Base-by-base conservation (phyloP, 2,888 invertebrate genomes). In the Drosophila atripex region DNA sequence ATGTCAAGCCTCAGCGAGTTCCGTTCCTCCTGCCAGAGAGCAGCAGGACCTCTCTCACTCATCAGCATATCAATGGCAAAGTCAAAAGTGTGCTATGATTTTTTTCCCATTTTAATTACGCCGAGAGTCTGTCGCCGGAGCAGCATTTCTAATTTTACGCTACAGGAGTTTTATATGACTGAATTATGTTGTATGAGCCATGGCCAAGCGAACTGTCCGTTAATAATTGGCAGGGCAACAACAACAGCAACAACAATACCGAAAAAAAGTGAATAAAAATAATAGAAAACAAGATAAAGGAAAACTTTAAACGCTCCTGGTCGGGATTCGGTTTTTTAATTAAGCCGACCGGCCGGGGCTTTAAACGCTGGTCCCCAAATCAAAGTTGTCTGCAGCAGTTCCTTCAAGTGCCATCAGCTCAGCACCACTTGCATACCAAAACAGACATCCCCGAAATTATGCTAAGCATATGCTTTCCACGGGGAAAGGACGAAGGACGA, bases 161-260 rank as follows among this genome's bases (percentile, higher is more conserved):
- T 87, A 89, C 90, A 90, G 84, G 85, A 89, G 89, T 88, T 90
- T 90, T 88, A 83, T 89, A 89, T 85, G 89, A 88, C 88, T 86
- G 88, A 89, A 89, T 88, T 85, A 86, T 86, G 82, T 78, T 78
- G 64, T 77, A 84, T 87, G 82, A 85, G 68, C 71, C 78, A 75
- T 84, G 76, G 75, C 72, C 77, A 73, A 70, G 71, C 58, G 72
- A 57, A 71, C 65, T 65, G 72, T 65, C 74, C 73, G 69, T 73
- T 73, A 68, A 63, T 73, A 73, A 69, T 69, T 73, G 57, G 23
- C 21, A 45, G 35, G 16, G 1, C 32, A 32, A 32, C 28, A 28
- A 9, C 35, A n/a, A 1, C 35, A 35, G 8, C 7, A 8, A 6
- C 14, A 28, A 25, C 3, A 21, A 21, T 4, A 12, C 59, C 12